A percentile compares a stretch with the other conserved stretches of the same genome.
phyloP scores from a whole-genome alignment of 2,113 vertebrate genomes.

The Capricornis sumatraensis region DNA sequence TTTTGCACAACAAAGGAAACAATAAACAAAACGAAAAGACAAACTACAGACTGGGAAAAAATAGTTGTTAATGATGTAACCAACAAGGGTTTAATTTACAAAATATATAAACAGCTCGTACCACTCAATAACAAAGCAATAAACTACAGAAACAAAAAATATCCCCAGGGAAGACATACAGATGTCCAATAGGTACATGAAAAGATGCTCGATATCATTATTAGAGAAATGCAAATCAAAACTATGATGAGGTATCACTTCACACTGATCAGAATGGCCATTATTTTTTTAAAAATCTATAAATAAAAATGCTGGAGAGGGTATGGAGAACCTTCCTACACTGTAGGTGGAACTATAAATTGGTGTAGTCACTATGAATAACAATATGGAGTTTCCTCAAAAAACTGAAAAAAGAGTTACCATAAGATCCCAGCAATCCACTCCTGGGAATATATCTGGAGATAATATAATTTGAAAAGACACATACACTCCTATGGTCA shows the following conservation, averaged over 20 bases:
- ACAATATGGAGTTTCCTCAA: background rate
- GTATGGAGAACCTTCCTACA: background rate
- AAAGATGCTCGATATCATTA: background rate
- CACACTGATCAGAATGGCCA: background rate
- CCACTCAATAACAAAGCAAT: background rate
- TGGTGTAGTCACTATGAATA: background rate
- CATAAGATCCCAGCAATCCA: background rate
- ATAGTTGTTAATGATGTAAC: background rate
- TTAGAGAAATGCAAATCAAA: background rate
- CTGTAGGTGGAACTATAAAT: background rate
- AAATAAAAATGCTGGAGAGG: background rate
- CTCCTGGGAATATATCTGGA: background rate
- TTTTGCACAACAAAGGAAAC: background rate
- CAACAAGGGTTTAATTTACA: background rate
- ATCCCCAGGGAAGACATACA: background rate
- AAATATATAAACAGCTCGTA: background rate
- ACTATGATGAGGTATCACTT: background rate
- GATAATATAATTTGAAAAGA: background rate
- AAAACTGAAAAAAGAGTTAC: background rate
- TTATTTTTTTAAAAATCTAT: background rate
- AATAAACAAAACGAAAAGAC: background rate
- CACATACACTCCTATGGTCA: background rate
- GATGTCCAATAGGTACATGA: background rate
- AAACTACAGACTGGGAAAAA: background rate
- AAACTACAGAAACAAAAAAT: background rate